Conservation (phyloP, 2,113 vertebrate genomes). For the Aviceda subcristata region DNA sequence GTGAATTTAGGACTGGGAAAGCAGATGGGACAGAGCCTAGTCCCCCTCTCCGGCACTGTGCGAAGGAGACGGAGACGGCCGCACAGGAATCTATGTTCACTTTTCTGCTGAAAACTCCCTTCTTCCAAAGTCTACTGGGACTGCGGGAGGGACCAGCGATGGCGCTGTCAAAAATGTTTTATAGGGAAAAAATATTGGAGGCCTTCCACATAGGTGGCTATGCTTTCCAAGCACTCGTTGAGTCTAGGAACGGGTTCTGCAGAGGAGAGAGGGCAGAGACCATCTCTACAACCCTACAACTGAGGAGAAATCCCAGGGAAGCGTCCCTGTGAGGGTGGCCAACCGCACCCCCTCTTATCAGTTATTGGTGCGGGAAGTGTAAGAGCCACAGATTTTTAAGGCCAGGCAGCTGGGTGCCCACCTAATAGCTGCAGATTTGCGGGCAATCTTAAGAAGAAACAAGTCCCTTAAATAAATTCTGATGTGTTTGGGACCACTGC, state of each 20-base stretch:
- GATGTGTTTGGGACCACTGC: neutral
- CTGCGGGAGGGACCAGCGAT: neutral
- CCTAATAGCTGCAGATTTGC: neutral
- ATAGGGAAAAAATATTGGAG: neutral
- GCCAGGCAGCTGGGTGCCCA: neutral
- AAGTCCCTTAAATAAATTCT: neutral
- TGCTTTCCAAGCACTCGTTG: neutral
- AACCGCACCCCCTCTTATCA: neutral
- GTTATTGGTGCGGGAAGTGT: neutral
- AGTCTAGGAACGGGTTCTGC: neutral
- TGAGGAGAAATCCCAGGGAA: neutral
- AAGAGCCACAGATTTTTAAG: neutral
- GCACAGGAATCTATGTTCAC: neutral
- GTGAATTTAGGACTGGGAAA: neutral
- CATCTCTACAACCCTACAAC: neutral
- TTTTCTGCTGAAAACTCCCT: neutral
- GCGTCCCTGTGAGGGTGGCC: neutral
- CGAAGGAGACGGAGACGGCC: neutral
- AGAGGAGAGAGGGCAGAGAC: neutral
- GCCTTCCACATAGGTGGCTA: neutral
- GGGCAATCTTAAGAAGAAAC: neutral
- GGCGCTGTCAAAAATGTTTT: neutral
- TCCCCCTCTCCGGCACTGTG: neutral
- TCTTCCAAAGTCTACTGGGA: neutral
- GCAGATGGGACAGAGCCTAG: neutral